Evolutionary conservation across 1,140 invertebrate genomes (phyloP), one percentile per base, ranked within the genome.

Genomic region (Callitettix versicolor): DNA sequence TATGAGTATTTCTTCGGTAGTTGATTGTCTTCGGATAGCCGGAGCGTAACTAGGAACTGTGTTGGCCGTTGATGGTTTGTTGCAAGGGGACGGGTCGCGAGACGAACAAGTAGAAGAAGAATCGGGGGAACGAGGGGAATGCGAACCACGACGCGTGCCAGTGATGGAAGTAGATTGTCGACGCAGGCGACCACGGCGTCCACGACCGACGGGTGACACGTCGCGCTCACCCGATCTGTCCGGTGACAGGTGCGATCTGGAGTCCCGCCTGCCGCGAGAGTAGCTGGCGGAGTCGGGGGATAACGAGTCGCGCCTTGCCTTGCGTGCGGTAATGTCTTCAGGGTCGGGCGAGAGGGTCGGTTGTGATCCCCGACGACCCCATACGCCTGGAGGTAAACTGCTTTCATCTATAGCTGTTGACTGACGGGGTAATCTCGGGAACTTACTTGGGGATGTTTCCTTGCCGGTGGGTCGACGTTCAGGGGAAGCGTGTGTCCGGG

Each of bases 1-100:
- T 61, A 92, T 92, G 14, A 94, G 71, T 61, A 94, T 94, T 69
- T 94, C 90, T 68, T 91, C 88, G 1, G 89, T 92, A 1, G 89
- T 92, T 7, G 88, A 92, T 72, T 92, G 90, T 60, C 89, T 73
- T 59, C 89, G 73, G 20, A 90, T 86, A 44, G 81, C 78, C 11
- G 84, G 85, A 51, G 84, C 76, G 61, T 82, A 76, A 24, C 69
- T 73, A 12, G 73, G 67, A 2, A 74, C 42, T 34, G 60, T 38
- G 18, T 63, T 56, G 38, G 66, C 63, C 24, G 65, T 34, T 9
- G 63, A 60, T 11, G 44, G 30, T 21, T 55, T 49, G 18, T 55
- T 59, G 18, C 63, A 55, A 1, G 73, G 73, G 36, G 68, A 71
- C 34, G 72, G 71, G 53, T 76, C 73, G n/a, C 73, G 62, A 1